Conservation (phyloP, 2,888 invertebrate genomes). For the Platycheirus rosarum region DNA sequence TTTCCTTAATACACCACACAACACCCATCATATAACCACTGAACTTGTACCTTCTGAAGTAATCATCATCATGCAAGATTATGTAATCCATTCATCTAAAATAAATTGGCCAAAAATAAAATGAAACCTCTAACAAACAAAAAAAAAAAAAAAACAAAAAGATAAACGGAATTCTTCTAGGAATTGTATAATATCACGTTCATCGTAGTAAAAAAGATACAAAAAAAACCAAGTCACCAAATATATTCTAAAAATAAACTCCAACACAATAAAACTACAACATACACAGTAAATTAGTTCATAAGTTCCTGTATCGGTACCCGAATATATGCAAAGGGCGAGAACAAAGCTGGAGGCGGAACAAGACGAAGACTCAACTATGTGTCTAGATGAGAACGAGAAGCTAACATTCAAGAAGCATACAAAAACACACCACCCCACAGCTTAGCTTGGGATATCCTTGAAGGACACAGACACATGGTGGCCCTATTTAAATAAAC, state of each 20-base stretch:
- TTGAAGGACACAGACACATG: slow-evolving; percentile 61
- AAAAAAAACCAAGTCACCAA: slow-evolving; percentile 49
- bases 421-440: slow-evolving; percentile 34
- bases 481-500: slow-evolving; percentile 27
- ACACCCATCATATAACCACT: too few species aligned
- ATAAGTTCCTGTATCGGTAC: slow-evolving; percentile 21
- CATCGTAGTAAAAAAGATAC: slow-evolving; percentile 6
- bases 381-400: slow-evolving; percentile 35
- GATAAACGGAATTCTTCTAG: background rate
- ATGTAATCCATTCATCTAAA: slow-evolving; percentile 45
- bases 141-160: background rate
- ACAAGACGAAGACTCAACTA: background rate
- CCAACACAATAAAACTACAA: slow-evolving; percentile 57
- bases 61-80: slow-evolving; percentile 58
- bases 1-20: too few species aligned
- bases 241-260: slow-evolving; percentile 64
- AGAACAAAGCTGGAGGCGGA: background rate
- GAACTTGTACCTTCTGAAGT: slow-evolving; percentile 56
- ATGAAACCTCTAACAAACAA: background rate
- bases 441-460: slow-evolving; percentile 57
- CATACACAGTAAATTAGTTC: slow-evolving; percentile 56
- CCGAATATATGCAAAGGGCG: slow-evolving; percentile 29
- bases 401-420: slow-evolving; percentile 60
- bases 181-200: slow-evolving; percentile 17
- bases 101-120: slow-evolving; percentile 23